A percentile compares a stretch with the other conserved stretches of the same genome.
Evolutionary conservation across 1,140 invertebrate species (phyloP).

Genomic region (Ceratitis capitata): DNA sequence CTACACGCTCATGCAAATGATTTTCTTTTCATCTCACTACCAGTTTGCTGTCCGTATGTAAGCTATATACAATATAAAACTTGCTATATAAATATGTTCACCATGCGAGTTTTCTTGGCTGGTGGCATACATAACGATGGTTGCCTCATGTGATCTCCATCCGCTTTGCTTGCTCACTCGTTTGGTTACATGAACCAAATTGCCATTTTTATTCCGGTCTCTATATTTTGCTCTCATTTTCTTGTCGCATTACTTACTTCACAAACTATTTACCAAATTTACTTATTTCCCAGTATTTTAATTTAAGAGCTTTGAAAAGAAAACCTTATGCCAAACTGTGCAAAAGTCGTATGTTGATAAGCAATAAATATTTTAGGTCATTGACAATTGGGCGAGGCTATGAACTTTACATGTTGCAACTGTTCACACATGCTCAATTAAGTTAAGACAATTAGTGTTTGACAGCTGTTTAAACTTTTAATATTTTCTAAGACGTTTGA

Average conservation of each 20-base stretch:
- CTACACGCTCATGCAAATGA: background rate
- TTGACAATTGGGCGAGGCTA: no score
- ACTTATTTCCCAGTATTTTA: no score
- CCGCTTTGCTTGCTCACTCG: background rate
- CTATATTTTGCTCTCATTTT: background rate
- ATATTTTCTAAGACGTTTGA: no score
- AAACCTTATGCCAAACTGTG: no score
- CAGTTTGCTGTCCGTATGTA: background rate
- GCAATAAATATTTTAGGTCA: no score
- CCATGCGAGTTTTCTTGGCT: background rate
- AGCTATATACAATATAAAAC: background rate
- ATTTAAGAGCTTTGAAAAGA: no score
- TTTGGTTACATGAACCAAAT: background rate
- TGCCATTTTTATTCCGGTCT: background rate
- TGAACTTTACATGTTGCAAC: no score
- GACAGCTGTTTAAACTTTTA: no score
- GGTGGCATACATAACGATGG: slow-evolving; percentile 1
- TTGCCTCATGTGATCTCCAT: background rate
- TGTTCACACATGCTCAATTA: no score
- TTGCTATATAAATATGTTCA: background rate
- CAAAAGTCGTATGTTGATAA: no score
- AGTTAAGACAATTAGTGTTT: no score
- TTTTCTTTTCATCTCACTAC: background rate
- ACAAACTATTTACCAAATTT: background rate
- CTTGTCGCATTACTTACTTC: background rate